These are phyloP conservation scores for Matsumurasca onukii DNA, from an alignment of 1,140 invertebrate species.

Conservation along the genomic window DNA sequence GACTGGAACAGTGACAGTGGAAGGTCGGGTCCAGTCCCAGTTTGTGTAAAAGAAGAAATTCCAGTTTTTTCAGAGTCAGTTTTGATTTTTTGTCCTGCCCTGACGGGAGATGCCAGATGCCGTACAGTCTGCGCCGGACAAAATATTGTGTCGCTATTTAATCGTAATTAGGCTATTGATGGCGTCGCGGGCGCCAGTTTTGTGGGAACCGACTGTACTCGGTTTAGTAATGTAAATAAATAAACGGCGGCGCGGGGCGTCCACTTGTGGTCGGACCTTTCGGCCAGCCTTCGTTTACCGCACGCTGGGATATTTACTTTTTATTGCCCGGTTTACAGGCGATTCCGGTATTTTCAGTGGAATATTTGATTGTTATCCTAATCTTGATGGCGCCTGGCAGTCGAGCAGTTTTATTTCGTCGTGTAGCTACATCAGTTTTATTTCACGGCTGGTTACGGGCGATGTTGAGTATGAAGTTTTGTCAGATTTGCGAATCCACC, in stretches of 20 bases:
- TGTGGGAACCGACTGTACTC: background rate
- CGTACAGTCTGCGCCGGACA: background rate
- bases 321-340: too few relatives aligned
- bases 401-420: too few relatives aligned
- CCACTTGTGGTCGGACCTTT: background rate
- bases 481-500: too few relatives aligned
- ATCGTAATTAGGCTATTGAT: conserved; percentile 15
- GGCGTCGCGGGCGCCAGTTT: conserved; percentile 4
- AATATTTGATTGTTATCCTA: too few relatives aligned
- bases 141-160: conserved; percentile 13
- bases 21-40: background rate
- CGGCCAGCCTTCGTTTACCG: background rate
- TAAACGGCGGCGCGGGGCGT: background rate
- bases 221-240: conserved; percentile 16
- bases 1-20: background rate
- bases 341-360: too few relatives aligned
- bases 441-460: too few relatives aligned
- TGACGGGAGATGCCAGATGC: conserved; percentile 16
- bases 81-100: conserved; percentile 25
- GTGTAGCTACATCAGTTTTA: too few relatives aligned
- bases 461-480: too few relatives aligned
- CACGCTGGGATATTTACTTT: too few relatives aligned
- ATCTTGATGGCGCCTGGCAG: too few relatives aligned
- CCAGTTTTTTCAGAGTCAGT: conserved; percentile 23
- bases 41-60: conserved; percentile 27